Conservation (phyloP, 2,113 vertebrate genomes). For the Rousettus leschenaultii region DNA sequence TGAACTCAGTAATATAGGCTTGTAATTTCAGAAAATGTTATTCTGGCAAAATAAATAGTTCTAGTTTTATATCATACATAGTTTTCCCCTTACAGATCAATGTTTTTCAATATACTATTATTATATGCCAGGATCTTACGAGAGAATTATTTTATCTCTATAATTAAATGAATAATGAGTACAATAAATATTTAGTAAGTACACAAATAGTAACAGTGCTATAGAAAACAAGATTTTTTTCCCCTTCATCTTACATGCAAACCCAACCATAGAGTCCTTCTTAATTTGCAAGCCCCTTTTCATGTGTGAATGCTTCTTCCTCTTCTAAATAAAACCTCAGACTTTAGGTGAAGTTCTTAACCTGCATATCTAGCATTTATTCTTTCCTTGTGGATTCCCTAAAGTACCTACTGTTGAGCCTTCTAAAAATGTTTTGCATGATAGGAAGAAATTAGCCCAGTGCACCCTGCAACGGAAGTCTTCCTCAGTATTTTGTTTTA, state of each 20-base stretch:
- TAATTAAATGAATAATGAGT: constrained; percentile 54
- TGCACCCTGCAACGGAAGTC: background rate
- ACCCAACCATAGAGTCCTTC: background rate
- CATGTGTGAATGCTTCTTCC: background rate
- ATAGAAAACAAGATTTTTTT: background rate
- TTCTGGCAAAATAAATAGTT: constrained; percentile 25
- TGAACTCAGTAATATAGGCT: background rate
- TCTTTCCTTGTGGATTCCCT: background rate
- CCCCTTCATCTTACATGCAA: background rate
- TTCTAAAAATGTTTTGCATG: background rate
- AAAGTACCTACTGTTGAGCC: background rate
- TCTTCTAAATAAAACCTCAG: background rate
- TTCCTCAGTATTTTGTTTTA: background rate
- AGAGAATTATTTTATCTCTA: constrained; percentile 55
- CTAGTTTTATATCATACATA: constrained; percentile 22
- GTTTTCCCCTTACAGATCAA: constrained; percentile 56
- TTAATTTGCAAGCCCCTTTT: background rate
- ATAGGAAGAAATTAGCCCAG: background rate
- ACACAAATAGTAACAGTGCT: background rate
- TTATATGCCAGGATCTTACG: constrained; percentile 33
- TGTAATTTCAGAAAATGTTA: constrained; percentile 36
- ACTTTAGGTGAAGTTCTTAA: background rate
- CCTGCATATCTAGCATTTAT: background rate
- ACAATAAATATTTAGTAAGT: constrained; percentile 57
- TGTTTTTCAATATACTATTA: constrained; percentile 51